Percentiles rank a stretch among this genome's conserved stretches.
Conservation (phyloP, 2,113 vertebrate genomes). For the Steatornis caripensis region DNA sequence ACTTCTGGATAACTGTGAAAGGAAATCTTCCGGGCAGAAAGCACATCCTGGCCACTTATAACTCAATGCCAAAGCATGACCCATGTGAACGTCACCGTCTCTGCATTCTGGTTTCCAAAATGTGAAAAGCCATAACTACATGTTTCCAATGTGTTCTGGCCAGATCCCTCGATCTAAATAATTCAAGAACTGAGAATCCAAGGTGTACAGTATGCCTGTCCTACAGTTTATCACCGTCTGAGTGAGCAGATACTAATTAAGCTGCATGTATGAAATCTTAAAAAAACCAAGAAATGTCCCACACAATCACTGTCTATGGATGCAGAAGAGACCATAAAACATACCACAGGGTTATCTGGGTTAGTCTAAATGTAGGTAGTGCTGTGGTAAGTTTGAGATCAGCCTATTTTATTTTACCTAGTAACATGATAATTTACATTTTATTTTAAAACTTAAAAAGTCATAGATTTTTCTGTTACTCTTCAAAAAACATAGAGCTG, state of each 20-base stretch:
- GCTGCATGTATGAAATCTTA: not conserved
- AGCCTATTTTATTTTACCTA: not conserved
- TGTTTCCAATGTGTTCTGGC: not conserved
- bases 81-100: not conserved
- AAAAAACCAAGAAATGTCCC: not conserved
- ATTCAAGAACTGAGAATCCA: not conserved
- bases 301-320: not conserved
- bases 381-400: not conserved
- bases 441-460: not conserved
- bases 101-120: not conserved
- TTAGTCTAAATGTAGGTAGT: not conserved
- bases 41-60: not conserved
- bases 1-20: not conserved
- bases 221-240: not conserved
- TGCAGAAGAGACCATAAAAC: not conserved
- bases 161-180: not conserved
- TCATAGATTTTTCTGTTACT: not conserved
- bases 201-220: not conserved
- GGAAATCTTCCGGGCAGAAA: not conserved
- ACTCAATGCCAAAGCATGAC: not conserved
- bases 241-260: not conserved
- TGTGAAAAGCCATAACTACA: not conserved
- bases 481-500: not conserved
- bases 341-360: not conserved
- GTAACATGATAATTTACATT: not conserved